Evolutionary conservation across 1,140 invertebrate genomes (phyloP).

Genomic region (Conus ventricosus): DNA sequence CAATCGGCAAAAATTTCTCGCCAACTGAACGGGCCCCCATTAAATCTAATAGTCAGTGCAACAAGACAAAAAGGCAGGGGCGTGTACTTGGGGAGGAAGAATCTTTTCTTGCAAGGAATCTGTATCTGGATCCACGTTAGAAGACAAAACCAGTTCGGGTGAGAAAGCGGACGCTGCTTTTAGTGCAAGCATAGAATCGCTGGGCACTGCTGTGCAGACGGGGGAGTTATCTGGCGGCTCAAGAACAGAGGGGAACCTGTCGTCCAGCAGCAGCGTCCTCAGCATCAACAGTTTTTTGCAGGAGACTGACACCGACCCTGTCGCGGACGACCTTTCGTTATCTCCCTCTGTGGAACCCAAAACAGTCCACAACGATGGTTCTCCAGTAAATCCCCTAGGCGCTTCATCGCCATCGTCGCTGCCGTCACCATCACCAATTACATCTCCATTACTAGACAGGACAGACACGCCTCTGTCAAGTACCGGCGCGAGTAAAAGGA

Average conservation of each 20-base stretch:
- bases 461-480: background rate
- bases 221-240: too few species aligned
- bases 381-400: background rate
- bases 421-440: background rate
- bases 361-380: background rate
- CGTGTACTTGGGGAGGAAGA: too few species aligned
- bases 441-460: background rate
- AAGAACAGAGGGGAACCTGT: background rate
- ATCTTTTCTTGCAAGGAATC: too few species aligned
- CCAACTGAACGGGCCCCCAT: too few species aligned
- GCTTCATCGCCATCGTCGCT: background rate
- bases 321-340: background rate
- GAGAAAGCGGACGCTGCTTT: too few species aligned
- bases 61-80: too few species aligned
- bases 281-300: background rate
- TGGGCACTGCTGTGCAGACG: too few species aligned
- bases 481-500: background rate
- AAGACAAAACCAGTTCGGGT: too few species aligned
- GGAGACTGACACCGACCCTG: background rate
- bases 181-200: too few species aligned
- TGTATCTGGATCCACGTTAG: too few species aligned
- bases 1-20: too few species aligned
- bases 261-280: background rate
- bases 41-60: too few species aligned
- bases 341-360: background rate